Evolutionary conservation across 2,113 vertebrate species (phyloP).

Genomic region (Gallinago jamesoni): DNA sequence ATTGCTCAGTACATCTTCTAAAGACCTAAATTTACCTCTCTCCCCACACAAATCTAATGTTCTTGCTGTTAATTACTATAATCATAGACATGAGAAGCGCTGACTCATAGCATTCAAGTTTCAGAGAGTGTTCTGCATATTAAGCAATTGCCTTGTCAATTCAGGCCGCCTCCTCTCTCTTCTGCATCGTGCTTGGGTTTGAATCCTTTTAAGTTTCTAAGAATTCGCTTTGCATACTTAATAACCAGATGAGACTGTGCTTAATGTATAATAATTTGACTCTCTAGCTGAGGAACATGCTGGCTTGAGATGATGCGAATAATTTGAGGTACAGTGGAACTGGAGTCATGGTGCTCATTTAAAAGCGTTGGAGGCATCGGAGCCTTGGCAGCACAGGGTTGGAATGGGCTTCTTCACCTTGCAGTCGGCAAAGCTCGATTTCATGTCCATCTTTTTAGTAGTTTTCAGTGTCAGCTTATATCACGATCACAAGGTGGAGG

Average conservation of each 20-base stretch:
- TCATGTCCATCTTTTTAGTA: neutral
- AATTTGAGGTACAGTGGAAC: neutral
- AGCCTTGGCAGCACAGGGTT: rapidly evolving
- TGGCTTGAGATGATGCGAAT: neutral
- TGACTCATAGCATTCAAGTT: constrained; percentile 62
- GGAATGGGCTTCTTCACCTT: neutral
- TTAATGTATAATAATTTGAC: neutral
- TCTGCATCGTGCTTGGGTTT: constrained; percentile 12
- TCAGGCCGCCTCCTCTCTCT: constrained; percentile 6
- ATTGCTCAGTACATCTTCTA: constrained; percentile 41
- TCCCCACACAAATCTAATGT: constrained; percentile 41
- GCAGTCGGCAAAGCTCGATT: neutral
- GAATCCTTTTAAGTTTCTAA: neutral
- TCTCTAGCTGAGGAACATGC: neutral
- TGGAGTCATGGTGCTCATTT: neutral
- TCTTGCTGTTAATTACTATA: constrained; percentile 67
- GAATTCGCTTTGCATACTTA: neutral
- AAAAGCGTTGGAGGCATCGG: neutral
- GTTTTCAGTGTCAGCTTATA: neutral
- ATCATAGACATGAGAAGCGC: constrained; percentile 53
- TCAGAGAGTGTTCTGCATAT: constrained; percentile 34
- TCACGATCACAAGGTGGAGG: neutral
- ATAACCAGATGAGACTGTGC: neutral
- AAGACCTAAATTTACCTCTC: constrained; percentile 63
- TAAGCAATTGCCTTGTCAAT: constrained; percentile 28